Percentiles rank a stretch among this genome's conserved stretches.
These are phyloP conservation scores for Limnodromus scolopaceus DNA, from an alignment of 2,797 vertebrate genomes.

Conservation along the genomic window DNA sequence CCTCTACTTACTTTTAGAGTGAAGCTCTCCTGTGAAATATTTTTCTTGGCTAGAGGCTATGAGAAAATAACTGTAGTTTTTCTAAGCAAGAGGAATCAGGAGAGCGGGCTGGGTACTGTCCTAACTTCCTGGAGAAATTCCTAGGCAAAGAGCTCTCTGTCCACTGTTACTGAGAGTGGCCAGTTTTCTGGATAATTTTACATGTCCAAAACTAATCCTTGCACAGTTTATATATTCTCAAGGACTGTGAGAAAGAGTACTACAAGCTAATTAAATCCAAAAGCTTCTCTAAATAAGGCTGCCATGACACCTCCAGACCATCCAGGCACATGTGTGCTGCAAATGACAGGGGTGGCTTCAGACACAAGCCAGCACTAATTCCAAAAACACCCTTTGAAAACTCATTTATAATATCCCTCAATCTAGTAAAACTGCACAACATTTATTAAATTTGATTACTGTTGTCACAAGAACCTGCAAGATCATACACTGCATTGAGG, in stretches of 20 bases:
- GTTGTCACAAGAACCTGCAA: background rate
- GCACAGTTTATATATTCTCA: background rate
- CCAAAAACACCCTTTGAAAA: background rate
- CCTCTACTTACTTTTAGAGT: background rate
- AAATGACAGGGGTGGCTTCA: background rate
- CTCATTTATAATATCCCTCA: background rate
- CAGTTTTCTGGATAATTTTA: background rate
- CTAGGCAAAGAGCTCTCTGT: background rate
- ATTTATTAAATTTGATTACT: background rate
- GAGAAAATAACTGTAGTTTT: background rate
- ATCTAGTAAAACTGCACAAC: background rate
- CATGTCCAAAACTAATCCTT: background rate
- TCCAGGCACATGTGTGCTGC: background rate
- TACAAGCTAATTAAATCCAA: background rate
- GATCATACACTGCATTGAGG: accelerated
- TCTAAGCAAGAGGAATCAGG: background rate
- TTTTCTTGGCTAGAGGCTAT: background rate
- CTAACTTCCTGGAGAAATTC: background rate
- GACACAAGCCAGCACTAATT: background rate
- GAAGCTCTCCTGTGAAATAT: background rate
- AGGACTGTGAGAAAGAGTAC: background rate
- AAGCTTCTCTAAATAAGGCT: background rate
- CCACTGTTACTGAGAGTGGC: background rate
- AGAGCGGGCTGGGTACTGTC: background rate
- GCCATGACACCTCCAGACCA: background rate